Evolutionary conservation across 2,113 vertebrate species (phyloP).

Genomic region (Heteronetta atricapilla): DNA sequence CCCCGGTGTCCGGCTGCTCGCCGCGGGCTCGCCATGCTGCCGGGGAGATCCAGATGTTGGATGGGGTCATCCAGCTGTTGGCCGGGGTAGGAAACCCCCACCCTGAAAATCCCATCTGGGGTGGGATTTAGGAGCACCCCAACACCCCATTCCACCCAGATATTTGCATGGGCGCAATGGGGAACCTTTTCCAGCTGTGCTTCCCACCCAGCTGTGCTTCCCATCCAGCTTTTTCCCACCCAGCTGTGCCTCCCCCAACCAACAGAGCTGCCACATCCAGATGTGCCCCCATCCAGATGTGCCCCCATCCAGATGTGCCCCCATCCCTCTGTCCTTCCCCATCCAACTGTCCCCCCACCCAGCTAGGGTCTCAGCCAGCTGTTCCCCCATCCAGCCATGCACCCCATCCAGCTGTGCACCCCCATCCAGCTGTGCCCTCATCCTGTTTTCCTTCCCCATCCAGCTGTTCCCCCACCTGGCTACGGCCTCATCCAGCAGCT

Average conservation of each 20-base stretch:
- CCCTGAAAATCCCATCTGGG: fast-evolving
- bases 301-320: neutral
- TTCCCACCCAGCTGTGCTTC: neutral
- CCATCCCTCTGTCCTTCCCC: neutral
- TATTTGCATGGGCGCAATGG: neutral
- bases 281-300: neutral
- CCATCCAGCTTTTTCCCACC: neutral
- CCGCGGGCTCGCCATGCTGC: neutral
- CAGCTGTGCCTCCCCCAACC: neutral
- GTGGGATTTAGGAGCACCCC: no score
- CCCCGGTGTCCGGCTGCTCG: neutral
- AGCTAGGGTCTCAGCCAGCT: neutral
- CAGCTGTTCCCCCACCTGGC: neutral
- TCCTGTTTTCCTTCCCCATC: neutral
- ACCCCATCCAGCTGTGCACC: neutral
- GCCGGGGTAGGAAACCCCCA: neutral
- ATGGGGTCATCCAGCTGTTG: fast-evolving
- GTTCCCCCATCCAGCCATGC: neutral
- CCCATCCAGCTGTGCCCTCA: neutral
- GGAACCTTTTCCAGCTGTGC: neutral
- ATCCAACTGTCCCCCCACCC: no score
- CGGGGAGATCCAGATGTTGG: neutral
- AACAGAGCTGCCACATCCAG: neutral
- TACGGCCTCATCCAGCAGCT: neutral
- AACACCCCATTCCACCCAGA: fast-evolving